Conservation (phyloP, 2,888 invertebrate species). For the Theretra japonica region DNA sequence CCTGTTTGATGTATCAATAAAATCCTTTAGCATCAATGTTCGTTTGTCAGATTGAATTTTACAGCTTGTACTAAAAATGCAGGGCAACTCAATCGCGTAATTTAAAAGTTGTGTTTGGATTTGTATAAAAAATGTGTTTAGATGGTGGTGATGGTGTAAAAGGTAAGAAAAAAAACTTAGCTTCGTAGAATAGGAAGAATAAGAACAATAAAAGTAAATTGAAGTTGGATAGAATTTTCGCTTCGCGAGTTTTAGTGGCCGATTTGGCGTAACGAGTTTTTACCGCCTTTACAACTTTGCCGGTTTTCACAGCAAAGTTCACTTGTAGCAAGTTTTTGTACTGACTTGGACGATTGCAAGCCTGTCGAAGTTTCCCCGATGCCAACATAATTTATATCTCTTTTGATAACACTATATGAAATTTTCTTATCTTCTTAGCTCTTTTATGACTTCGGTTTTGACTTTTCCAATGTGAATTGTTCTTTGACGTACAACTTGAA, state of each 20-base stretch:
- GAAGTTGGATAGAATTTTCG: constrained; percentile 83
- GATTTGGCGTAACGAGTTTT: constrained; percentile 83
- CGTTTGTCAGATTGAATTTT: constrained; percentile 14
- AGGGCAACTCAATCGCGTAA: not conserved
- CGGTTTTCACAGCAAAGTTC: constrained; percentile 67
- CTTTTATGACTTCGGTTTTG: not conserved
- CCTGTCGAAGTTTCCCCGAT: constrained; percentile 46
- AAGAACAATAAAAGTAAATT: constrained; percentile 84
- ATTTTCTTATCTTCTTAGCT: constrained; percentile 29
- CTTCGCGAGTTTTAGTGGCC: constrained; percentile 82
- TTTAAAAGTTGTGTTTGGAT: constrained; percentile 51
- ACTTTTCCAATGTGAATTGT: not conserved
- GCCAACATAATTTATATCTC: constrained; percentile 38
- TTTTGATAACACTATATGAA: constrained; percentile 32
- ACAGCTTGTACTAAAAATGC: constrained; percentile 11
- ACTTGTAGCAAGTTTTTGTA: constrained; percentile 58
- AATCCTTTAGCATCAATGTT: constrained; percentile 3
- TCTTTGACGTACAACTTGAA: no score
- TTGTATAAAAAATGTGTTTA: constrained; percentile 74
- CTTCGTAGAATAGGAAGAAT: constrained; percentile 71
- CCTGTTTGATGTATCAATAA: constrained; percentile 6
- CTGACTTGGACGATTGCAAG: constrained; percentile 52
- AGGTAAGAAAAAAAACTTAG: constrained; percentile 68
- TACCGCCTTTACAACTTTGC: constrained; percentile 80
- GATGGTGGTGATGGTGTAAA: constrained; percentile 58